A percentile compares a stretch with the other conserved stretches of the same genome.
These are phyloP conservation scores for Pantherophis alleghaniensis DNA, from an alignment of 2,797 vertebrate genomes.

Conservation along the genomic window DNA sequence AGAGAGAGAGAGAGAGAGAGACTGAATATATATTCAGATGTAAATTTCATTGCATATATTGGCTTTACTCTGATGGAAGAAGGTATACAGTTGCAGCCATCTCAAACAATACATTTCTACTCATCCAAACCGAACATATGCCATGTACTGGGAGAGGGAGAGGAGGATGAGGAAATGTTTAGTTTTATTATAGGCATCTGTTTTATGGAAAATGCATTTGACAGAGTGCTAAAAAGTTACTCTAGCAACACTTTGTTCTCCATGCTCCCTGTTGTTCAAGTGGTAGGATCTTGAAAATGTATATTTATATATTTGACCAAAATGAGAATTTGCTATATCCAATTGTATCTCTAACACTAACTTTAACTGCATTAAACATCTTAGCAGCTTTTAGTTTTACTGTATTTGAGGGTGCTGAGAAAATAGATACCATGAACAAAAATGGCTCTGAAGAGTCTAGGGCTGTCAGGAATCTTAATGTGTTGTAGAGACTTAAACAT, in stretches of 20 bases:
- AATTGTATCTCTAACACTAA: constrained; percentile 25
- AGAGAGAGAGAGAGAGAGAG: no score
- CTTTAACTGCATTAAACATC: constrained; percentile 28
- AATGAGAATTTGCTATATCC: constrained; percentile 30
- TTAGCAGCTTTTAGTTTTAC: constrained; percentile 52
- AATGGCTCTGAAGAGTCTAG: constrained; percentile 56
- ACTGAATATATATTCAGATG: not conserved
- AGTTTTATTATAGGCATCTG: not conserved
- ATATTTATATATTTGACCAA: not conserved
- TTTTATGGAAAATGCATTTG: constrained; percentile 14
- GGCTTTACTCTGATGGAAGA: not conserved
- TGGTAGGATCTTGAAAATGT: not conserved
- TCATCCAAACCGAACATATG: not conserved
- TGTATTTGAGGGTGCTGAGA: constrained; percentile 48
- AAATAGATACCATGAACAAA: constrained; percentile 53
- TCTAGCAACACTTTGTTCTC: not conserved
- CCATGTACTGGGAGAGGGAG: no score
- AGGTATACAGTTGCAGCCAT: not conserved
- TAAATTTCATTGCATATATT: not conserved
- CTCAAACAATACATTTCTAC: constrained; percentile 24
- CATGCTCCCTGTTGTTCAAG: not conserved
- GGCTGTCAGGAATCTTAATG: constrained; percentile 52
- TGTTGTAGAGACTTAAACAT: constrained; percentile 23
- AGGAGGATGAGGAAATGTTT: not conserved
- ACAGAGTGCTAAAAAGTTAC: constrained; percentile 1